These are phyloP conservation scores for Lepus oiostolus DNA, from an alignment of 2,797 vertebrate genomes.

Conservation along the genomic window DNA sequence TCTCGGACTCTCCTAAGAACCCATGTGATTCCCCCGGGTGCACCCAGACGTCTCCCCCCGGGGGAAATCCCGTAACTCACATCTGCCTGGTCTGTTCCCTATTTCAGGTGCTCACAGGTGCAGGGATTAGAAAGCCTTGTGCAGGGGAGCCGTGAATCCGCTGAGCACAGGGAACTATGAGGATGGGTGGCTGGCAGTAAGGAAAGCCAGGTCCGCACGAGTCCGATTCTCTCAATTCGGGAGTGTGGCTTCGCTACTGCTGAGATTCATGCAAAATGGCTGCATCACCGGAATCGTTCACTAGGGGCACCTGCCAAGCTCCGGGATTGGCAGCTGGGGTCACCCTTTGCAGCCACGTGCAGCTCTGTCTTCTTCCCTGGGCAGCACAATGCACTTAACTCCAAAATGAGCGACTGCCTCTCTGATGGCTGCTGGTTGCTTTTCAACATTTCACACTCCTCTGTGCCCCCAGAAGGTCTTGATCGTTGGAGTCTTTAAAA, in stretches of 20 bases:
- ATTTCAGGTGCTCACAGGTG: background rate
- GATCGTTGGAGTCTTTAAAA: slow-evolving; percentile 35
- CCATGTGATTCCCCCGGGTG: background rate
- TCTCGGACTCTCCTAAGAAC: background rate
- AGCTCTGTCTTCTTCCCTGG: background rate
- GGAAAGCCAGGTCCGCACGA: background rate
- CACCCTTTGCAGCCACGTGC: background rate
- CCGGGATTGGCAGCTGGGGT: background rate
- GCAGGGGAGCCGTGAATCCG: background rate
- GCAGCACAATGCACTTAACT: background rate
- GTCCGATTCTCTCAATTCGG: background rate
- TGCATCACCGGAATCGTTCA: background rate
- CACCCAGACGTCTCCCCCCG: background rate
- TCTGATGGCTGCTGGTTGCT: background rate
- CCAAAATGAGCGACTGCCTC: background rate
- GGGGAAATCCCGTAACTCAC: background rate
- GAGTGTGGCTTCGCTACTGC: background rate
- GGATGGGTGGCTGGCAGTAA: background rate
- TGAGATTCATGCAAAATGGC: background rate
- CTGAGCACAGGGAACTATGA: background rate
- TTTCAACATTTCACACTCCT: background rate
- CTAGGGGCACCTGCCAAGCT: background rate
- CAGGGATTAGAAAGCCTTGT: background rate
- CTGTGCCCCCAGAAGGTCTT: background rate
- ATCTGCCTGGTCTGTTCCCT: background rate